Percentiles rank a stretch among this genome's conserved stretches.
These are phyloP conservation scores for Drosophila kambysellisi DNA, from an alignment of 2,888 invertebrate genomes.

Conservation along the genomic window DNA sequence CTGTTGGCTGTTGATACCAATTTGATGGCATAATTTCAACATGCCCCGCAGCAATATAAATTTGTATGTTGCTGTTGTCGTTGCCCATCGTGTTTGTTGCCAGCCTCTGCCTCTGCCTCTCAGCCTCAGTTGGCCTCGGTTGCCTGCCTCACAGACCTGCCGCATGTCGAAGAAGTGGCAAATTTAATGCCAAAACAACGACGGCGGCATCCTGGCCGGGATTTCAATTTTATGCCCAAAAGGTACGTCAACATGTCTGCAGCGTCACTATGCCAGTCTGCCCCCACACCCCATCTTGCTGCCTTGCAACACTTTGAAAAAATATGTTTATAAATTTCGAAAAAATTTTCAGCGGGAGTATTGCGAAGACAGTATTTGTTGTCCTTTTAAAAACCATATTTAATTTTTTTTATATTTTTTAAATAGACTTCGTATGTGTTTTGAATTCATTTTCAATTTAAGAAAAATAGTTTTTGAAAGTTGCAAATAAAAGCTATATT, in stretches of 20 bases:
- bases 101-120: conserved; percentile 19
- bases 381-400: neutral
- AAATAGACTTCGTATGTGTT: neutral
- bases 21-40: conserved; percentile 86
- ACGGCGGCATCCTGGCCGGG: conserved; percentile 72
- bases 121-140: neutral
- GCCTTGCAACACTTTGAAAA: conserved; percentile 3
- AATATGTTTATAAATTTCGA: neutral
- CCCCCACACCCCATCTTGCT: neutral
- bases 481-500: neutral
- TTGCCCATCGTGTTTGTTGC: conserved; percentile 51
- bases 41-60: conserved; percentile 81
- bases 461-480: neutral
- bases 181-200: conserved; percentile 78
- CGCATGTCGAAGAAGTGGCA: conserved; percentile 76
- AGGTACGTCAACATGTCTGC: conserved; percentile 78
- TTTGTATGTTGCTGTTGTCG: conserved; percentile 75
- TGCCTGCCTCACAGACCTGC: conserved; percentile 23
- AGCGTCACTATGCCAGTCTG: conserved; percentile 5
- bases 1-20: conserved; percentile 80
- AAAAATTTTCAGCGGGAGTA: neutral
- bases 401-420: neutral
- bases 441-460: neutral
- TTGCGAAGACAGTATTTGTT: neutral
- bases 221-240: conserved; percentile 82